Evolutionary conservation across 2,113 vertebrate species (phyloP).

Genomic region (Dasyurus viverrinus): DNA sequence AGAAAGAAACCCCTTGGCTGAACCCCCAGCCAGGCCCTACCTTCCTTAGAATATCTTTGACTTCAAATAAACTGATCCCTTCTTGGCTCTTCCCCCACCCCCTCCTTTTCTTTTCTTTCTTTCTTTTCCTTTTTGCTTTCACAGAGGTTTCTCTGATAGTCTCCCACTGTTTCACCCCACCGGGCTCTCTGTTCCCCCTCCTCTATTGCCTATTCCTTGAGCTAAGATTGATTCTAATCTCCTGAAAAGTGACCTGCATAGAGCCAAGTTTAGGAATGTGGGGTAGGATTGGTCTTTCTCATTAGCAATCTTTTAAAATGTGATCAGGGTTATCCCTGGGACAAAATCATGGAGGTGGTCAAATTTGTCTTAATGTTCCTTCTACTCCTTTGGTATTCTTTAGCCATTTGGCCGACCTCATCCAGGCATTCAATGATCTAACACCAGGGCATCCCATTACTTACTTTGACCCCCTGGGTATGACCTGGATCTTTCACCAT

Average conservation of each 20-base stretch:
- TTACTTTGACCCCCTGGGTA: background rate
- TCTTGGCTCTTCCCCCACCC: constrained; percentile 70
- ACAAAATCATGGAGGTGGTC: background rate
- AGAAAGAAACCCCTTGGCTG: constrained; percentile 76
- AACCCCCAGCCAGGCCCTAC: constrained; percentile 70
- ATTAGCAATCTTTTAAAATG: background rate
- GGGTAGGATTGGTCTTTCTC: background rate
- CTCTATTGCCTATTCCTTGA: background rate
- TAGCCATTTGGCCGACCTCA: background rate
- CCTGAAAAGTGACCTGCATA: background rate
- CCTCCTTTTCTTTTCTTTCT: background rate
- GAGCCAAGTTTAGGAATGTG: constrained; percentile 25
- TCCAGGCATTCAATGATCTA: background rate
- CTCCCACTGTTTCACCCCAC: background rate
- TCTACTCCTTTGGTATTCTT: background rate
- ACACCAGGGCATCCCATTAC: background rate
- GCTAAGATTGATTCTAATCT: constrained; percentile 2
- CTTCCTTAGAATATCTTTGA: constrained; percentile 77
- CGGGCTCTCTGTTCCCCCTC: background rate
- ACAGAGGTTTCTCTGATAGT: constrained; percentile 60
- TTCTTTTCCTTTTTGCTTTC: constrained; percentile 58
- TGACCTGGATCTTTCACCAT: background rate
- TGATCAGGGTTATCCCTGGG: background rate
- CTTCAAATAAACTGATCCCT: constrained; percentile 80
- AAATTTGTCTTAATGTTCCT: background rate